Evolutionary conservation across 2,113 vertebrate genomes (phyloP), one percentile per base, ranked within the genome.

Genomic region (Hyperopisus bebe): DNA sequence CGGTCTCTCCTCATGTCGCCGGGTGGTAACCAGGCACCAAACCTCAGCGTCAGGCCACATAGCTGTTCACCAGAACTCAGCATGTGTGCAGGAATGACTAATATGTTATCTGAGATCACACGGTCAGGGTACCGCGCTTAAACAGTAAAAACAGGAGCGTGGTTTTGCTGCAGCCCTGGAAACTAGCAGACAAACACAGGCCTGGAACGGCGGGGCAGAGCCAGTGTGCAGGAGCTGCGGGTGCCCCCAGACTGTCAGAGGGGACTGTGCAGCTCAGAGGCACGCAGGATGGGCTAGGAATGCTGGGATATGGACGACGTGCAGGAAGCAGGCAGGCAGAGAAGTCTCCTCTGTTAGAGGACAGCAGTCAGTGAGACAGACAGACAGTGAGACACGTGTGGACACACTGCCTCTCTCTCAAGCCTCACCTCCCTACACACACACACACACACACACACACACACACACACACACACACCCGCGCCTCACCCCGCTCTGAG

Each of bases 401-500:
- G 27, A 80, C 9, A 66, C 48, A 24, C 39, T 90, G 5, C 80
- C 35, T 55, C 11, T 44, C 24, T 80, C 44, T 86, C 27, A 82
- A 31, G 80, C 55, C 89, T 44, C 48, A 55, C 47, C 35, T 80
- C 70, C 27, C 62, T 42, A 87, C 74, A 31, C 51, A 88, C 50
- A 47, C 55, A 77, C 86, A 87, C 88, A 88, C 66, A 84, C 62
- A 44, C 42, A 44, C 42, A 44, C 44, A 47, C 48, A 44, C 42
- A 44, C 42, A 44, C 44, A 47, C 48, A 88, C 70, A 50, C 53
- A 83, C 82, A 87, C 86, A 86, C 86, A 85, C 74, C 0, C 31
- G 13, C 10, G 50, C 66, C 90, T 87, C 90, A 83, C 86, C 82
- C 87, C 88, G 88, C 89, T 88, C 87, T 90, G 31, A 86, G 86